These are phyloP conservation scores for Lochmaea crataegi DNA, from an alignment of 2,888 invertebrate species.

Conservation along the genomic window DNA sequence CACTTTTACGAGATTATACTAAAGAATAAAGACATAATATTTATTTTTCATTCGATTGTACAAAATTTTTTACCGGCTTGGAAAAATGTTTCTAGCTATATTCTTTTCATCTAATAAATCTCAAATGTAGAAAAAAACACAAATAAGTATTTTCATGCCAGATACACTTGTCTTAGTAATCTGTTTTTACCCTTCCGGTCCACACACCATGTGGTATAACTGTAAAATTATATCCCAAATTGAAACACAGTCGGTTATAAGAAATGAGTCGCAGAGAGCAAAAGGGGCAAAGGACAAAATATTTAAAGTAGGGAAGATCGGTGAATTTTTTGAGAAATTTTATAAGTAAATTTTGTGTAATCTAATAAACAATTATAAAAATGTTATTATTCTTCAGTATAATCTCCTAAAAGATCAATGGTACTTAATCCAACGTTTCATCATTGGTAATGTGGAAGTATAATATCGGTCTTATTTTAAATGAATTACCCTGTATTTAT, in stretches of 20 bases:
- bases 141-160: constrained; percentile 32
- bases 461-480: no score
- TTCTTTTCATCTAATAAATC: background rate
- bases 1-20: no score
- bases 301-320: background rate
- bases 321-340: background rate
- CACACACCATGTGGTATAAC: constrained; percentile 44
- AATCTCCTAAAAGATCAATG: no score
- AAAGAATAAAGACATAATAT: no score
- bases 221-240: constrained; percentile 44
- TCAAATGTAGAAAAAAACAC: constrained; percentile 16
- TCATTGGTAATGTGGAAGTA: no score
- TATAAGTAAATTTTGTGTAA: no score
- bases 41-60: no score
- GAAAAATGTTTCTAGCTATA: background rate
- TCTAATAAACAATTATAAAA: no score
- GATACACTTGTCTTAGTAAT: constrained; percentile 42
- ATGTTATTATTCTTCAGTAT: no score
- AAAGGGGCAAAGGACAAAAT: constrained; percentile 6
- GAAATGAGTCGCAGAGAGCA: constrained; percentile 4
- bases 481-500: no score
- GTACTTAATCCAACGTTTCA: no score
- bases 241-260: constrained; percentile 29
- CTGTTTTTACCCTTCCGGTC: constrained; percentile 43
- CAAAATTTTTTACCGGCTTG: no score